Evolutionary conservation across 1,140 invertebrate genomes (phyloP).

Genomic region (Pomacea maculata): DNA sequence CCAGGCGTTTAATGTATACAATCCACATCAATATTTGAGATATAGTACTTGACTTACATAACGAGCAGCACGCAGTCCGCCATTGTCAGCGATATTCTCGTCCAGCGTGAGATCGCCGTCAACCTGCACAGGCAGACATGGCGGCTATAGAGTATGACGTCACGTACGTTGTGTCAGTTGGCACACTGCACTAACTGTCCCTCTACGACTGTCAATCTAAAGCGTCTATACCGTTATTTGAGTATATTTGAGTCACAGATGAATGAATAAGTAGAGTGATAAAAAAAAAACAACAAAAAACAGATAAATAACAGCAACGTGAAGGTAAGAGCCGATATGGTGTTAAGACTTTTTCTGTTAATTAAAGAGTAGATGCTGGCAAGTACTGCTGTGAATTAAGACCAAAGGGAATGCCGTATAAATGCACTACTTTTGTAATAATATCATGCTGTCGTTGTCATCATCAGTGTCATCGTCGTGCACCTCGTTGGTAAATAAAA

Average conservation of each 20-base stretch:
- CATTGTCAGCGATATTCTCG: slow-evolving; percentile 95
- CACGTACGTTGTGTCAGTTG: no score
- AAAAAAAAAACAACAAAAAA: neutral
- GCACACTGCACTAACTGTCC: no score
- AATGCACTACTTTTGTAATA: no score
- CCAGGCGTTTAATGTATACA: neutral
- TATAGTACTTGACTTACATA: slow-evolving; percentile 66
- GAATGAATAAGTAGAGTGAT: neutral
- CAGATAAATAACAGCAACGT: neutral
- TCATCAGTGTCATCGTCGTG: no score
- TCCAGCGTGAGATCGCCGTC: slow-evolving; percentile 52
- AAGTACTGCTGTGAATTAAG: no score
- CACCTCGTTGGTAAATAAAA: no score
- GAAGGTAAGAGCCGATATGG: neutral
- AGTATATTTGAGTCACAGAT: neutral
- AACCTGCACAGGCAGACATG: neutral
- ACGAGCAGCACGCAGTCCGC: slow-evolving; percentile 89
- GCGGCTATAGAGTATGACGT: no score
- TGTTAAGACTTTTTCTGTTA: neutral
- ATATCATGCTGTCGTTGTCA: no score
- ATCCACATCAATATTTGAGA: neutral
- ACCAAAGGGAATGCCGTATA: no score
- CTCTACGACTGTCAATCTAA: no score
- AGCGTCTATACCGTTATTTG: no score
- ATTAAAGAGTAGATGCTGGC: no score